Evolutionary conservation across 2,797 vertebrate genomes (phyloP).

Genomic region (Loris lydekkerianus): DNA sequence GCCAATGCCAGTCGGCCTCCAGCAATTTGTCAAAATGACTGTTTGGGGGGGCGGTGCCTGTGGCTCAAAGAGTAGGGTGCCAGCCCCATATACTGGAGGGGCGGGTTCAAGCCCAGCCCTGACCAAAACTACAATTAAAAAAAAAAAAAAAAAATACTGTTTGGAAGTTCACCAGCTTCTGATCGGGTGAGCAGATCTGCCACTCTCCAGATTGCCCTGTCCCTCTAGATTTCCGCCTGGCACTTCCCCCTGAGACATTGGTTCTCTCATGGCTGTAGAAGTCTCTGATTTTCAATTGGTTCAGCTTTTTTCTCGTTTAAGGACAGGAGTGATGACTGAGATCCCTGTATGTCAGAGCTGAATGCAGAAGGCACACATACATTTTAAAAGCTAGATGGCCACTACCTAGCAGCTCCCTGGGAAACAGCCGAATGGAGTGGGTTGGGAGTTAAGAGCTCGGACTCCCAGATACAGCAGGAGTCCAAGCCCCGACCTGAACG

Average conservation of each 20-base stretch:
- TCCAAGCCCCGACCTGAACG: background rate
- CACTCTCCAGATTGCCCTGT: background rate
- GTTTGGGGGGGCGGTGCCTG: too few relatives aligned
- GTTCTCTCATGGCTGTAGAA: background rate
- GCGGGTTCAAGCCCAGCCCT: too few relatives aligned
- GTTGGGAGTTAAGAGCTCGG: background rate
- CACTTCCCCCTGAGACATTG: background rate
- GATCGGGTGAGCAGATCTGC: background rate
- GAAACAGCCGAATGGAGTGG: background rate
- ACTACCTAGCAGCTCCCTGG: background rate
- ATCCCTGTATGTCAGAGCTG: background rate
- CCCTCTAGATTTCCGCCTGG: background rate
- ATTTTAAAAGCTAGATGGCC: background rate
- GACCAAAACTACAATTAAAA: too few relatives aligned
- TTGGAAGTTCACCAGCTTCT: background rate
- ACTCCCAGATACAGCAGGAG: background rate
- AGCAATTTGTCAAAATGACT: too few relatives aligned
- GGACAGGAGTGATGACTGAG: background rate
- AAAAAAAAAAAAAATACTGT: too few relatives aligned
- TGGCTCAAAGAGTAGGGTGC: too few relatives aligned
- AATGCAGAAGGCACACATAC: too few relatives aligned
- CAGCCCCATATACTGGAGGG: too few relatives aligned
- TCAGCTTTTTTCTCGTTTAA: background rate
- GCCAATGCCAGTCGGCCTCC: background rate
- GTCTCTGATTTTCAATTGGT: background rate